Evolutionary conservation across 2,113 vertebrate genomes (phyloP).

Genomic region (Pao palembangensis): DNA sequence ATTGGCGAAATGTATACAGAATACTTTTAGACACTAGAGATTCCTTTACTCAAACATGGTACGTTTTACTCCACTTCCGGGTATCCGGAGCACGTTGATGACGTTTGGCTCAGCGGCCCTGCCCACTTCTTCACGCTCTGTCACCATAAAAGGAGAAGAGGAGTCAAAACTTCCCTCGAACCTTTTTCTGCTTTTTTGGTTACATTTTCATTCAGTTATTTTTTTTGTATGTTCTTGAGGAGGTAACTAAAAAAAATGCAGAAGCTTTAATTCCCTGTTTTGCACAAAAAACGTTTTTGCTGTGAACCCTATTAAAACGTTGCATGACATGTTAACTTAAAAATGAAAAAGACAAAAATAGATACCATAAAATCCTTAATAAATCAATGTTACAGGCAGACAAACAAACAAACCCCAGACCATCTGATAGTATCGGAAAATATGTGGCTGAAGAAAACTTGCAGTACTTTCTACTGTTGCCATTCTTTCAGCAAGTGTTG

Average conservation of each 20-base stretch:
- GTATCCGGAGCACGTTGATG: constrained; percentile 46
- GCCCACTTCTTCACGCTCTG: constrained; percentile 23
- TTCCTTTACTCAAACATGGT: constrained; percentile 28
- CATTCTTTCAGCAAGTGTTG: no score
- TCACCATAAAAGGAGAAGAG: constrained; percentile 62
- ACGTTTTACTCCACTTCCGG: constrained; percentile 45
- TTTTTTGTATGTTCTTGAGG: not conserved
- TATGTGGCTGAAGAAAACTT: not conserved
- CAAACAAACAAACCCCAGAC: not conserved
- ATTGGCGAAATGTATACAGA: not conserved
- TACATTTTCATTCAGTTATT: constrained; percentile 25
- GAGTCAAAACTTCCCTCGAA: not conserved
- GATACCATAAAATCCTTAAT: no score
- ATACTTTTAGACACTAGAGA: not conserved
- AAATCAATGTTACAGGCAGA: no score
- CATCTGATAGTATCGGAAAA: not conserved
- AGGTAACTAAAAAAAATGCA: no score
- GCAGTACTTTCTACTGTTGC: no score
- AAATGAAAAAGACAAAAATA: no score
- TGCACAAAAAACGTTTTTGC: no score
- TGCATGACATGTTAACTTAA: no score
- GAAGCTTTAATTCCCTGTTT: no score
- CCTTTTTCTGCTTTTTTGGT: constrained; percentile 51
- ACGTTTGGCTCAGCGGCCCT: constrained; percentile 27
- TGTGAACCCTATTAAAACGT: no score